These are phyloP conservation scores for Halocynthia roretzi DNA, from an alignment of 23 tunicate species.

Conservation along the genomic window DNA sequence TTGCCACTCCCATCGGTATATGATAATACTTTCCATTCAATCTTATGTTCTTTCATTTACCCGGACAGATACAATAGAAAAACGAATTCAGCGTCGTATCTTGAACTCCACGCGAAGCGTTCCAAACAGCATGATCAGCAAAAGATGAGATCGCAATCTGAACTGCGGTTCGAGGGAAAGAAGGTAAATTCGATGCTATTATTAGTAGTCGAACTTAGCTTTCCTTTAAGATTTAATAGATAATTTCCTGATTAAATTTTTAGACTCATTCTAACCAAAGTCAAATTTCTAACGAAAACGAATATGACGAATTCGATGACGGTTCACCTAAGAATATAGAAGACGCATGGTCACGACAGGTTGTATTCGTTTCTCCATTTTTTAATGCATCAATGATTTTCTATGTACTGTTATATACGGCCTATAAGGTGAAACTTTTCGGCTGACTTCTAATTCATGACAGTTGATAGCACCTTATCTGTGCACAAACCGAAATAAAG, in stretches of 20 bases:
- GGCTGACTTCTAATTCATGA: background rate
- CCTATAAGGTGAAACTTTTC: too few relatives aligned
- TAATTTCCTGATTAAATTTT: too few relatives aligned
- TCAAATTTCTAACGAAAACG: too few relatives aligned
- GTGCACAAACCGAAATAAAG: background rate
- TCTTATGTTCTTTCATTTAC: background rate
- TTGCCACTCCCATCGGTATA: too few relatives aligned
- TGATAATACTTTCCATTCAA: too few relatives aligned
- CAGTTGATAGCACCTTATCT: background rate
- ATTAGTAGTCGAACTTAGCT: too few relatives aligned
- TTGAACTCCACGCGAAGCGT: constrained; percentile 71
- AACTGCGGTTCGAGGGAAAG: background rate
- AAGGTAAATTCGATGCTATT: too few relatives aligned
- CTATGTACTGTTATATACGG: too few relatives aligned
- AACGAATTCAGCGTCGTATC: constrained; percentile 77
- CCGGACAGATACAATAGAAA: constrained; percentile 54
- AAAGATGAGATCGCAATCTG: constrained; percentile 17
- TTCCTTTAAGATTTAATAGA: too few relatives aligned
- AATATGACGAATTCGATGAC: too few relatives aligned
- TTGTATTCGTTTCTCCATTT: background rate
- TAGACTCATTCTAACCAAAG: too few relatives aligned
- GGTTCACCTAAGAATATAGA: background rate
- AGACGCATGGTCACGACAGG: constrained; percentile 15
- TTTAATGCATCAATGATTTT: too few relatives aligned
- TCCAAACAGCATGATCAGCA: background rate